Conservation (phyloP, 2,888 invertebrate species). For the Torymus aiolomorphi region DNA sequence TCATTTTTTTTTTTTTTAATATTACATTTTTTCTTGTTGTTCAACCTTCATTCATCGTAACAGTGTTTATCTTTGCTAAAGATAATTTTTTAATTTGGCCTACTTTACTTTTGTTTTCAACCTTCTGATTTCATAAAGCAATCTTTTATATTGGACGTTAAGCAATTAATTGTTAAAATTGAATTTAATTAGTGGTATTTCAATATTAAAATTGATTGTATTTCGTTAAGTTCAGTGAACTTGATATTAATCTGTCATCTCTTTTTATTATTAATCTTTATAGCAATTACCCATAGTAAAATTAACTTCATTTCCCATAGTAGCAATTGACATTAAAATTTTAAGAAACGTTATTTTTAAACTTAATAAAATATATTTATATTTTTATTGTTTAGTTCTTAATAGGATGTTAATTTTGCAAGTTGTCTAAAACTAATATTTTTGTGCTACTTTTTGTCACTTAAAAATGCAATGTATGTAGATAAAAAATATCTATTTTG, state of each 20-base stretch:
- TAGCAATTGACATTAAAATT: constrained; percentile 9
- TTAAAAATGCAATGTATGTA: constrained; percentile 14
- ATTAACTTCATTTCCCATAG: not conserved
- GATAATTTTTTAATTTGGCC: constrained; percentile 26
- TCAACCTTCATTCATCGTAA: not conserved
- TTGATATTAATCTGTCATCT: too few relatives aligned
- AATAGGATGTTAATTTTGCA: constrained; percentile 8
- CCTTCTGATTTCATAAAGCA: not conserved
- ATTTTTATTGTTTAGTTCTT: not conserved
- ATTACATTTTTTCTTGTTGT: constrained; percentile 6
- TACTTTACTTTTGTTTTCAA: constrained; percentile 9
- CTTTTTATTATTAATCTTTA: too few relatives aligned
- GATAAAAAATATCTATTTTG: constrained; percentile 43
- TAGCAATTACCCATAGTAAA: too few relatives aligned
- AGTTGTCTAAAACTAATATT: constrained; percentile 36
- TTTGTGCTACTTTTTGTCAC: constrained; percentile 25
- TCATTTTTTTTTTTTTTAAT: constrained; percentile 48
- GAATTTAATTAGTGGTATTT: not conserved
- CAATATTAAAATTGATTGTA: not conserved
- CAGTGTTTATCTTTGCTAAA: constrained; percentile 28
- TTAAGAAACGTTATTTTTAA: not conserved
- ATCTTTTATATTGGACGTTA: constrained; percentile 6
- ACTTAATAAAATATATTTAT: constrained; percentile 9
- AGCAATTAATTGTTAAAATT: not conserved
- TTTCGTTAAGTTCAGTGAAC: not conserved